A percentile compares a stretch with the other conserved stretches of the same genome.
Evolutionary conservation across 2,113 vertebrate species (phyloP).

Genomic region (Amblyopsis rosae): DNA sequence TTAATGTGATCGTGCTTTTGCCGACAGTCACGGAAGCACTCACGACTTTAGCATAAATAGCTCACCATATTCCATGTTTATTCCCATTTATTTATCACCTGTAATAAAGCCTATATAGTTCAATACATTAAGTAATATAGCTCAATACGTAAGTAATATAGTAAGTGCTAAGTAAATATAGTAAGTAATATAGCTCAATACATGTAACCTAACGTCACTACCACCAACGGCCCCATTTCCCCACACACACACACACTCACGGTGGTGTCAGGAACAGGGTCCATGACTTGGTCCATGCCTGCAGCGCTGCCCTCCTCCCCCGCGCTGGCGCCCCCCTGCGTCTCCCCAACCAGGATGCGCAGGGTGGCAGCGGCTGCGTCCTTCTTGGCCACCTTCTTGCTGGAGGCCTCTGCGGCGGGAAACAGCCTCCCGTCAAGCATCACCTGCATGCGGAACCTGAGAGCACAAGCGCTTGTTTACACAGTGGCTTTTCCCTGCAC

Average conservation of each 20-base stretch:
- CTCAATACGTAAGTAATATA: too few species aligned
- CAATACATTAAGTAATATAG: too few species aligned
- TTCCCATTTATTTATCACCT: too few species aligned
- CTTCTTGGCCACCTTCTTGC: constrained; percentile 94
- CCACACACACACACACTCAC: constrained; percentile 38
- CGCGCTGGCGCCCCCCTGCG: constrained; percentile 42
- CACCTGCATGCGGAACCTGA: constrained; percentile 94
- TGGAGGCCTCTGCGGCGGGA: constrained; percentile 89
- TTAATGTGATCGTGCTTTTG: background rate
- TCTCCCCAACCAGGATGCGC: constrained; percentile 81
- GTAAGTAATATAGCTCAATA: too few species aligned
- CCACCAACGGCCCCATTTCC: background rate
- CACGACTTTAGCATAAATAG: too few species aligned
- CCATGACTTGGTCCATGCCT: constrained; percentile 41
- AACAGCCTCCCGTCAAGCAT: constrained; percentile 86
- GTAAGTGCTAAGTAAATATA: too few species aligned
- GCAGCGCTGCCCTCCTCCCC: constrained; percentile 44
- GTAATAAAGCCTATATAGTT: too few species aligned
- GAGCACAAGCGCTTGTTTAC: too few species aligned
- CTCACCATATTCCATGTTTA: too few species aligned
- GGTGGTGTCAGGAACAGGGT: constrained; percentile 37
- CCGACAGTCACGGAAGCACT: too few species aligned
- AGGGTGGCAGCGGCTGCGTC: constrained; percentile 89
- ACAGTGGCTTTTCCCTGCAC: too few species aligned
- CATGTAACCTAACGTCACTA: too few species aligned